Percentiles rank a stretch among this genome's conserved stretches.
These are phyloP conservation scores for Blera fallax DNA, from an alignment of 2,888 invertebrate species.

Conservation along the genomic window DNA sequence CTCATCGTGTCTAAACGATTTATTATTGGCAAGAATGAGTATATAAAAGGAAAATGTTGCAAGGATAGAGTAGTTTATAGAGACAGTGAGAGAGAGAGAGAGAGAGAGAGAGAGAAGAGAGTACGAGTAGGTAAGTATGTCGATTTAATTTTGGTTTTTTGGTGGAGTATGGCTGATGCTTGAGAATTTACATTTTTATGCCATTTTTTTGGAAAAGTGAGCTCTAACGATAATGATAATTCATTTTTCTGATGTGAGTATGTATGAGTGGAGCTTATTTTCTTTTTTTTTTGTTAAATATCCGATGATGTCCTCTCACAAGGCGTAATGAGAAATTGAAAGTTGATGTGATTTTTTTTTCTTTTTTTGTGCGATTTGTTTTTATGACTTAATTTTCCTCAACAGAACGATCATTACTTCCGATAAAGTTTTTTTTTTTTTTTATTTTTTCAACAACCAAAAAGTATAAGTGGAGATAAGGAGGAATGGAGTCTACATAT, in stretches of 20 bases:
- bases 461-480: conserved; percentile 12
- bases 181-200: conserved; percentile 61
- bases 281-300: background rate
- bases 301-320: conserved; percentile 34
- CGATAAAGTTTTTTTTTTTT: background rate
- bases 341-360: no score
- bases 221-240: conserved; percentile 52
- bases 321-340: conserved; percentile 20
- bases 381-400: conserved; percentile 11
- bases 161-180: conserved; percentile 46
- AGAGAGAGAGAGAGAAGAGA: conserved; percentile 31
- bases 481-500: background rate
- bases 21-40: conserved; percentile 70
- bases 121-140: background rate
- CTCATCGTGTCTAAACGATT: conserved; percentile 71
- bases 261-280: conserved; percentile 28
- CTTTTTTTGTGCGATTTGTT: conserved; percentile 3
- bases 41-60: conserved; percentile 62
- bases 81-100: conserved; percentile 65
- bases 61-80: conserved; percentile 63
- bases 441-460: background rate
- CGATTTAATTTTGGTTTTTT: conserved; percentile 58
- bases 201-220: conserved; percentile 44
- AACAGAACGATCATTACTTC: background rate
- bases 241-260: conserved; percentile 46